Base-by-base conservation (phyloP, 1,140 invertebrate species). In the Lepidurus couesii region DNA sequence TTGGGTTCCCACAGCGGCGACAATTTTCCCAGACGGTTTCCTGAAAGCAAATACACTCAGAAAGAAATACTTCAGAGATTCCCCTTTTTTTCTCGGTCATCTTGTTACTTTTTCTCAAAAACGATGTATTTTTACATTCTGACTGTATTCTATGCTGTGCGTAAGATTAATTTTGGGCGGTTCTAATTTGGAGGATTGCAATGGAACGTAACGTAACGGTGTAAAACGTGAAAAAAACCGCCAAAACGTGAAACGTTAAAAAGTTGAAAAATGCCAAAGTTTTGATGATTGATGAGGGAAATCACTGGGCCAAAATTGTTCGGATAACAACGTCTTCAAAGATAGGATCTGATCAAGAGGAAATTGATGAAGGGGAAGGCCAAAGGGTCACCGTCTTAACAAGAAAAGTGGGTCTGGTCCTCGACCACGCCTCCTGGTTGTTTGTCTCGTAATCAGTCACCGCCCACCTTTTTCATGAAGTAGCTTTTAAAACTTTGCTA, bases 1-100 rank as follows among this genome's bases (percentile, higher is more conserved):
- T 65, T 65, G 53, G 53, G 53, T 65, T 65, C 53, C 53, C 53
- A 65, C 53, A 65, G 53, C 53, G 53, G 53, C 53, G 53, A 65
- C 53, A 65, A 65, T 65, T 65, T 65, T 65, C 53, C 53, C 53
- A 65, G 53, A 65, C 53, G 53, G 53, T 65, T 65, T 34, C 16
- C 53, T 65, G 53, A 65, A 65, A 65, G 53, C 53, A 65, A 65
- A 65, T 65, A 13, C 21, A 65, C 53, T 13, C 53, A 21, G 8
- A 65, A 65, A 65, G 13, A 65, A 65, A 65, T 21, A 65, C 53
- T 65, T 21, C 16, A 34, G 34, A 65, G 21, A 65, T 65, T 65
- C 53, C 21, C 53, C 3, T 65, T 65, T 21, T 8, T 65, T 65
- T 65, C 21, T 65, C 6, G 16, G 2, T 65, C 9, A 5, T 1